phyloP scores from a whole-genome alignment of 1,140 invertebrate genomes.

The Leguminivora glycinivorella region DNA sequence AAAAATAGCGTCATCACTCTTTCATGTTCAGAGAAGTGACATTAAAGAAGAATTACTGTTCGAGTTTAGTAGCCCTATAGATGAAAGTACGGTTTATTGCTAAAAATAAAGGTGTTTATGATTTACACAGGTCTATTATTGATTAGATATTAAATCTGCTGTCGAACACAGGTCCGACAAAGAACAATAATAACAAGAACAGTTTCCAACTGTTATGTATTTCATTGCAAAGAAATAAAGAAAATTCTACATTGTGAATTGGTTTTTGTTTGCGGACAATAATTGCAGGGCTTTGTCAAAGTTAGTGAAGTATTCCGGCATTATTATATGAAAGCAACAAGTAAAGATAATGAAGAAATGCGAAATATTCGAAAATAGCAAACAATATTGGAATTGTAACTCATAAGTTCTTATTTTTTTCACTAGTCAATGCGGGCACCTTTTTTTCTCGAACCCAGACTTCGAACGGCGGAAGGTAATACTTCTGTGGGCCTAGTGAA shows the following conservation, averaged over 20 bases:
- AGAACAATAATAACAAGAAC: background rate
- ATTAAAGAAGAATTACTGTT: slow-evolving; percentile 69
- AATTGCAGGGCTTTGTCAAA: no score
- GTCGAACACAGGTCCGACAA: background rate
- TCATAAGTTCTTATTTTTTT: no score
- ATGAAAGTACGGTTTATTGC: slow-evolving; percentile 58
- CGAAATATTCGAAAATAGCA: no score
- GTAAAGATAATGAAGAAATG: no score
- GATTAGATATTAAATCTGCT: slow-evolving; percentile 46
- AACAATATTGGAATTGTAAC: no score
- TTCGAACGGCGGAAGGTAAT: no score
- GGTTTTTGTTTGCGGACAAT: no score
- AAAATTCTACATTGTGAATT: background rate
- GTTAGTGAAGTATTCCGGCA: no score
- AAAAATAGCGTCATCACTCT: slow-evolving; percentile 76
- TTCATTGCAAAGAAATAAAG: background rate
- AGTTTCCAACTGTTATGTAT: background rate
- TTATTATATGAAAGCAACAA: no score
- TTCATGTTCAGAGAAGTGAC: slow-evolving; percentile 73
- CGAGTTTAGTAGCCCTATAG: slow-evolving; percentile 62
- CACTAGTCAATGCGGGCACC: no score
- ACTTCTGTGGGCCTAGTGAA: no score
- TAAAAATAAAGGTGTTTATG: slow-evolving; percentile 57
- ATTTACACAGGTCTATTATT: slow-evolving; percentile 53
- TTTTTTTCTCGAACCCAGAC: no score